Base-by-base conservation (phyloP, 2,888 invertebrate genomes). In the Petrolisthes manimaculis region DNA sequence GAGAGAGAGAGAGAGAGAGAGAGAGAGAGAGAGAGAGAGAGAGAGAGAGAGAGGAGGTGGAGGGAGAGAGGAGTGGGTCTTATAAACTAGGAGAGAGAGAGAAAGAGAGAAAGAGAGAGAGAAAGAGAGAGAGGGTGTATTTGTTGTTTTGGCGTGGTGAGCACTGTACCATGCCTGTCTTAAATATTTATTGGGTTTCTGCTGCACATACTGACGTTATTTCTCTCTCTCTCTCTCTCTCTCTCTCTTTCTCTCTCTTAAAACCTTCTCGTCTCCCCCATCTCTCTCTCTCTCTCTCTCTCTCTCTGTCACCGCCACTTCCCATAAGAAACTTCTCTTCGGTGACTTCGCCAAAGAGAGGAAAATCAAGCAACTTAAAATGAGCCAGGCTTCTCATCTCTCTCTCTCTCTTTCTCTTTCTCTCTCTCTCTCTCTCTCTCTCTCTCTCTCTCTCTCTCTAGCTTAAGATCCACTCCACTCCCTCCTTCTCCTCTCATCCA, bases 331-430 rank as follows among this genome's bases (percentile, higher is more conserved):
- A 24, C 18, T 77, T 77, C 77, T 51, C 24, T 6, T n/a, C 6
- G 71, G n/a, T n/a, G n/a, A 18, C 71, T 71, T 71, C 71, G n/a
- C 8, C n/a, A 71, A 71, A 71, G 71, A 14, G 61, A 71, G n/a
- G n/a, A 5, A n/a, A 71, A 71, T 14, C 71, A 71, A 71, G 71
- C 71, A n/a, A n/a, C 71, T 71, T 71, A 71, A 71, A 71, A 71
- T 71, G 71, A 71, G 6, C 18, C 5, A 12, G n/a, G 71, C 6
- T 5, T 51, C 6, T 77, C 37, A 77, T 8, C 5, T 77, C 24
- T 77, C 18, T 51, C 77, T 77, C 51, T 51, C 9, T 77, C 77
- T 51, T 51, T 79, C 56, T 79, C 8, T n/a, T 54, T 54, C n/a
- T 55, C 55, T 79, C 56, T 9, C 9, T 55, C 8, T 55, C 79